Evolutionary conservation across 2,888 invertebrate genomes (phyloP).

Genomic region (Lymantria monacha): DNA sequence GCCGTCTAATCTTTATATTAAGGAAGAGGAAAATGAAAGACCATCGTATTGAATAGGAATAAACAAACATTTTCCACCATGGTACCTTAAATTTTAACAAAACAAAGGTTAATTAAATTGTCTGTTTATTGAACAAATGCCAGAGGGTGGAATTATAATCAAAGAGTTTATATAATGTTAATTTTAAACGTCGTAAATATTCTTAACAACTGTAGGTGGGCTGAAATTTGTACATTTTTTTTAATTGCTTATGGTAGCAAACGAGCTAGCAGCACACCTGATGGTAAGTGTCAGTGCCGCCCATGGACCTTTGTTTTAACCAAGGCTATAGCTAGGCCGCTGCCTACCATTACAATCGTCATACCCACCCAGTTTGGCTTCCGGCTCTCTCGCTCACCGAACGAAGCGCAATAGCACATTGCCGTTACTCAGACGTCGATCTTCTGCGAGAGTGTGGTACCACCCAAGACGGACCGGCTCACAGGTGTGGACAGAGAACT

Average conservation of each 20-base stretch:
- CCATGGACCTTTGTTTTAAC: no score
- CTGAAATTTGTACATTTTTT: not conserved
- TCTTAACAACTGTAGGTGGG: constrained; percentile 3
- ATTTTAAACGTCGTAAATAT: constrained; percentile 20
- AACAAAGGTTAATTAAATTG: constrained; percentile 34
- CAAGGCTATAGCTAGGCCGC: no score
- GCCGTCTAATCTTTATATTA: constrained; percentile 1
- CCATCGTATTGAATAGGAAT: constrained; percentile 13
- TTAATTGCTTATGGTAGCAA: constrained; percentile 5
- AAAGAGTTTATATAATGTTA: constrained; percentile 30
- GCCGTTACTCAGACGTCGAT: no score
- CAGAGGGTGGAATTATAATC: constrained; percentile 24
- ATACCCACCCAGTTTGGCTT: no score
- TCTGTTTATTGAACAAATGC: constrained; percentile 24
- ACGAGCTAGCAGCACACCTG: no score
- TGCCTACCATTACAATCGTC: no score
- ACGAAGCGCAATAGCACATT: no score
- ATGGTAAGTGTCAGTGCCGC: no score
- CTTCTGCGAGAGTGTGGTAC: no score
- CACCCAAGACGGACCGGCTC: no score
- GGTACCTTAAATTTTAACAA: constrained; percentile 18
- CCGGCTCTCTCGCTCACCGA: no score
- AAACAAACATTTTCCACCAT: constrained; percentile 18
- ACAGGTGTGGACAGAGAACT: no score
- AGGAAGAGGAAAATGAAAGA: not conserved